phyloP scores from a whole-genome alignment of 2,113 vertebrate species.

The Gasterosteus aculeatus region DNA sequence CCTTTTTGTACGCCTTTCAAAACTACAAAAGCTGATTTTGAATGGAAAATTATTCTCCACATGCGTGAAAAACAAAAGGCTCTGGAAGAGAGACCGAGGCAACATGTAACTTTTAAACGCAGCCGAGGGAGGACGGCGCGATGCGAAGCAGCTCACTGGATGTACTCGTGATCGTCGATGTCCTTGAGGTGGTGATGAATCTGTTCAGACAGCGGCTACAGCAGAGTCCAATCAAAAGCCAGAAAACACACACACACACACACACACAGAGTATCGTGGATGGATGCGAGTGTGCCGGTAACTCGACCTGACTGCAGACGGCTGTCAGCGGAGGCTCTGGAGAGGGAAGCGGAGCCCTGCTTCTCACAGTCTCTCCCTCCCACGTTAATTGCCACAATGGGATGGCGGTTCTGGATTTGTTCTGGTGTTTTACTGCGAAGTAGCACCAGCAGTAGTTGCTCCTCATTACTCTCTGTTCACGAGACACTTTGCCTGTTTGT shows the following conservation, averaged over 20 bases:
- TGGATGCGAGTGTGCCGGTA: constrained; percentile 59
- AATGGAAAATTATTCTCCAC: constrained; percentile 16
- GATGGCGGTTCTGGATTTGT: background rate
- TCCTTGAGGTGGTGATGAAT: constrained; percentile 62
- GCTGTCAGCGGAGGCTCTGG: constrained; percentile 49
- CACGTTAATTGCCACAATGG: background rate
- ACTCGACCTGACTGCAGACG: constrained; percentile 50
- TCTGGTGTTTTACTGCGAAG: background rate
- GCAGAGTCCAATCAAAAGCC: constrained; percentile 53
- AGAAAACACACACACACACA: constrained; percentile 39
- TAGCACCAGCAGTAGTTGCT: constrained; percentile 5
- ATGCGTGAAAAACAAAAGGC: constrained; percentile 44
- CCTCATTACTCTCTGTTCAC: background rate
- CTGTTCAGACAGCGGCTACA: constrained; percentile 40
- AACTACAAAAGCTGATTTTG: constrained; percentile 32
- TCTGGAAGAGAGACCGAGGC: constrained; percentile 3
- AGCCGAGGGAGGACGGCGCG: constrained; percentile 10
- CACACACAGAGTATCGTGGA: constrained; percentile 30
- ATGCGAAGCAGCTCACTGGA: constrained; percentile 18
- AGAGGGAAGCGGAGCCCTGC: constrained; percentile 39
- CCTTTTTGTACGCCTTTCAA: constrained; percentile 25
- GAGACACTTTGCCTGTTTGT: constrained; percentile 1
- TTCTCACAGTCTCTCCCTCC: constrained; percentile 22
- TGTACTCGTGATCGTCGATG: constrained; percentile 37
- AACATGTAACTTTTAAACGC: constrained; percentile 35